Conservation (phyloP, 2,888 invertebrate genomes). For the Acanthococcus lagerstroemiae region DNA sequence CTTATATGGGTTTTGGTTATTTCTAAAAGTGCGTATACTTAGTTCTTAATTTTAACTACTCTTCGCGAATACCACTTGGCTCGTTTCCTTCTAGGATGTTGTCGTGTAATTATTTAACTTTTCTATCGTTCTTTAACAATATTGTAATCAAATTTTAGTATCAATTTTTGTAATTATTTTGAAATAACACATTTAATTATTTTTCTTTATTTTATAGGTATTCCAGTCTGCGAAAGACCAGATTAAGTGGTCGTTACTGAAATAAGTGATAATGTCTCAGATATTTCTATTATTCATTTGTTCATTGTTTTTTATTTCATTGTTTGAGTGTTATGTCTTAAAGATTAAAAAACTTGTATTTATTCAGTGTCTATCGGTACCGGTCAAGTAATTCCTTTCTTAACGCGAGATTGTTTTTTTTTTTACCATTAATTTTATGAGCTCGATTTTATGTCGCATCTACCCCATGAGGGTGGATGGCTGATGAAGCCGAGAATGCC, state of each 20-base stretch:
- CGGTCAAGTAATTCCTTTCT: background rate
- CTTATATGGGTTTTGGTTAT: too few species aligned
- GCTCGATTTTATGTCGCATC: too few species aligned
- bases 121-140: background rate
- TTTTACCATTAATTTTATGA: too few species aligned
- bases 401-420: background rate
- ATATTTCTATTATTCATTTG: too few species aligned
- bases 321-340: background rate
- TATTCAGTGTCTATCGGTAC: background rate
- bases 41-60: too few species aligned
- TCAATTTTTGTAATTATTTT: background rate
- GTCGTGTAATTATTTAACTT: background rate
- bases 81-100: too few species aligned
- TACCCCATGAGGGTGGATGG: too few species aligned
- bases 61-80: too few species aligned
- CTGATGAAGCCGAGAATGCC: too few species aligned
- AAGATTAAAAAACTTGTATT: background rate
- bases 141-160: too few species aligned
- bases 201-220: conserved; percentile 56
- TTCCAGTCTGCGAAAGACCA: conserved; percentile 95
- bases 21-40: too few species aligned
- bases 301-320: background rate
- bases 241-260: conserved; percentile 93
- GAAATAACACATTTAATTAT: background rate
- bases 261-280: conserved; percentile 41